phyloP scores from a whole-genome alignment of 2,113 vertebrate species.

The Marmota flaviventris region DNA sequence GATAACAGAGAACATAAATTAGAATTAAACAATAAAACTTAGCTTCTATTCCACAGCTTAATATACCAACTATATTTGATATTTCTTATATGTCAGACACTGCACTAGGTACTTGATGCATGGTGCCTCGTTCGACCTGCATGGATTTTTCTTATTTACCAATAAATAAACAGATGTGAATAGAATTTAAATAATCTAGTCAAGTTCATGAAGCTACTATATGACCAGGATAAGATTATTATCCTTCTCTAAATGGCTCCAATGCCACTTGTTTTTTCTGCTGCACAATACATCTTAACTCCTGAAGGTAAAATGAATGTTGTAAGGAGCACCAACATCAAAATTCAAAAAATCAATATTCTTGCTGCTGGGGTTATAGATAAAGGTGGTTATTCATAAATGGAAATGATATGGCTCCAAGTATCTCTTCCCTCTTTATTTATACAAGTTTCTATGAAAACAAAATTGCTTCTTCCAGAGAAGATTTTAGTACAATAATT shows the following conservation, averaged over 20 bases:
- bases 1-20: not conserved
- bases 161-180: not conserved
- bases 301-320: not conserved
- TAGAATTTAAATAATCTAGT: not conserved
- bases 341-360: not conserved
- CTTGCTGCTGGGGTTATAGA: accelerated
- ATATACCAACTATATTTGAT: not conserved
- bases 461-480: not conserved
- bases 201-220: not conserved
- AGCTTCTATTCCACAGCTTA: not conserved
- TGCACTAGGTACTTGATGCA: accelerated
- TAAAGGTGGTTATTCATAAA: not conserved
- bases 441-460: not conserved
- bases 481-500: not conserved
- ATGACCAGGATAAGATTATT: not conserved
- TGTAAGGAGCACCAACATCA: accelerated
- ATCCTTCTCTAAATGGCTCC: accelerated
- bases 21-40: not conserved
- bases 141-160: not conserved
- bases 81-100: not conserved
- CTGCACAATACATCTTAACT: accelerated
- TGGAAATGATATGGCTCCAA: not conserved
- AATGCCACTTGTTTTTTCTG: not conserved
- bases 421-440: not conserved
- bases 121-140: accelerated